Evolutionary conservation across 2,797 vertebrate species (phyloP).

Genomic region (Paramormyrops hopkinsi): DNA sequence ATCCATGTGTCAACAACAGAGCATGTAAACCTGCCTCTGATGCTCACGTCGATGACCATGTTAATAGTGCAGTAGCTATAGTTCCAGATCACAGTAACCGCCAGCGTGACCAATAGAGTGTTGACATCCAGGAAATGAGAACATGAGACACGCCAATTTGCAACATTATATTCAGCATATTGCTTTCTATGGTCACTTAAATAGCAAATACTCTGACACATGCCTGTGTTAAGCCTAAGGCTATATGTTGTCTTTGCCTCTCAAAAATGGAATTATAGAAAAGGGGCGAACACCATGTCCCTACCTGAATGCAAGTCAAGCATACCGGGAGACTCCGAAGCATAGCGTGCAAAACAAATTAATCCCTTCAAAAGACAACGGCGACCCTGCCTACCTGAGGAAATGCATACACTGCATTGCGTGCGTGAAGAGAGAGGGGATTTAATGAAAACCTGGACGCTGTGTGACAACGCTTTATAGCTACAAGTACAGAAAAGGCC

Average conservation of each 20-base stretch:
- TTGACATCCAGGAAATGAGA: background rate
- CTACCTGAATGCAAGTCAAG: background rate
- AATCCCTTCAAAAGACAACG: background rate
- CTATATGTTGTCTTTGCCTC: background rate
- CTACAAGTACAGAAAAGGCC: background rate
- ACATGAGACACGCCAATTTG: background rate
- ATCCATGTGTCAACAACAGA: background rate
- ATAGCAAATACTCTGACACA: background rate
- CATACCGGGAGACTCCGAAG: background rate
- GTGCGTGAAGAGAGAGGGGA: background rate
- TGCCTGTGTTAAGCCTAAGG: background rate
- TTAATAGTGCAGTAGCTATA: background rate
- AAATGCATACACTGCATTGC: background rate
- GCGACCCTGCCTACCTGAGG: background rate
- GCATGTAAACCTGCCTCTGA: background rate
- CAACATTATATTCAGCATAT: background rate
- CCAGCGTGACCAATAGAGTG: background rate
- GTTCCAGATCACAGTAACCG: background rate
- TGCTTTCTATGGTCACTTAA: background rate
- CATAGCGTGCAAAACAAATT: background rate
- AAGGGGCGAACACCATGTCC: background rate
- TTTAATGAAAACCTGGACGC: background rate
- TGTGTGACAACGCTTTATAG: background rate
- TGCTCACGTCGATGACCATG: background rate
- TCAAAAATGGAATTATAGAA: conserved; percentile 4